phyloP scores from a whole-genome alignment of 2,113 vertebrate species.

The Corythaeola cristata region DNA sequence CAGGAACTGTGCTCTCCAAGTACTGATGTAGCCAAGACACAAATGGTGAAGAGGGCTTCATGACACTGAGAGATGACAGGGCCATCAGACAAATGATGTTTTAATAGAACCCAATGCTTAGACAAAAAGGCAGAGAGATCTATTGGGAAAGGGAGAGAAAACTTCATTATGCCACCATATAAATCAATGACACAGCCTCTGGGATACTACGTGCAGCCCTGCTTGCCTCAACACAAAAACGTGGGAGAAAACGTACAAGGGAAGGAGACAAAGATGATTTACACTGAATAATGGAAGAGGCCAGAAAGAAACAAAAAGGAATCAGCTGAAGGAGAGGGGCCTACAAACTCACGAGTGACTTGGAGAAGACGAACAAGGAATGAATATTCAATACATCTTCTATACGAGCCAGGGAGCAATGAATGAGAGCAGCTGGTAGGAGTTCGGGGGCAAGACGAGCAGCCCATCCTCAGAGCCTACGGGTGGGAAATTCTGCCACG shows the following conservation, averaged over 20 bases:
- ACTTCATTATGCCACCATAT: background rate
- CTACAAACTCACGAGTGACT: background rate
- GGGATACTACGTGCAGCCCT: fast-evolving
- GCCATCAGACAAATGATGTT: background rate
- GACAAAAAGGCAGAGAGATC: background rate
- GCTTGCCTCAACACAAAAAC: background rate
- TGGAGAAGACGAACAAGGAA: background rate
- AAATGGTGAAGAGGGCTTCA: background rate
- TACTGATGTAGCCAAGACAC: background rate
- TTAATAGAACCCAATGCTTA: background rate
- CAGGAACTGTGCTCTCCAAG: background rate
- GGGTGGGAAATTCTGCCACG: fast-evolving
- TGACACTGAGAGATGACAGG: background rate
- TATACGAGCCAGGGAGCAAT: background rate
- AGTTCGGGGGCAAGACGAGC: fast-evolving
- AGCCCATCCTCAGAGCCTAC: background rate
- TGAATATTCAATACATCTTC: background rate
- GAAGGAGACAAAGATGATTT: background rate
- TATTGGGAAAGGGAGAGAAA: background rate
- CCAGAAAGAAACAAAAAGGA: background rate
- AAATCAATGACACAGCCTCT: background rate
- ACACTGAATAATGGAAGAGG: background rate
- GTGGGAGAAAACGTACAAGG: background rate
- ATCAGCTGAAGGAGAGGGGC: background rate
- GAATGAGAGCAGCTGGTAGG: background rate